Conservation (phyloP, 2,113 vertebrate species). For the Antigone vipio region DNA sequence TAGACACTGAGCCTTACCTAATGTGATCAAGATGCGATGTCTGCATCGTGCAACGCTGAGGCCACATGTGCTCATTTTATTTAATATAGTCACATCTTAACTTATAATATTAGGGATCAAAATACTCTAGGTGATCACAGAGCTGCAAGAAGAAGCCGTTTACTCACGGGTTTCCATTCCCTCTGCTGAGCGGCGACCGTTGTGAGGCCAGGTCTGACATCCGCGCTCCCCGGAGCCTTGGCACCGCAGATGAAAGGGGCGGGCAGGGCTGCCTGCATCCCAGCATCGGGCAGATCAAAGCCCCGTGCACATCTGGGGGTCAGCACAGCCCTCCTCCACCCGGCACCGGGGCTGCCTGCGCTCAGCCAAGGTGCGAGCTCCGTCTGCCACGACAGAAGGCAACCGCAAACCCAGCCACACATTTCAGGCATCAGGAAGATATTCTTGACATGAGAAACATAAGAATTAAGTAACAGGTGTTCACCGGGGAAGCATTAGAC, state of each 20-base stretch:
- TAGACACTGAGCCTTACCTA: background rate
- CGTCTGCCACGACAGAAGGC: rapidly evolving
- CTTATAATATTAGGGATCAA: background rate
- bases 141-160: constrained; percentile 18
- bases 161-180: background rate
- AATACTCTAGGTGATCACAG: background rate
- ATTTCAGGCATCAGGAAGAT: background rate
- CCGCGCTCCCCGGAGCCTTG: background rate
- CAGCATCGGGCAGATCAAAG: background rate
- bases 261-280: background rate
- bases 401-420: background rate
- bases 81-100: background rate
- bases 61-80: background rate
- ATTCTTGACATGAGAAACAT: background rate
- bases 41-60: background rate
- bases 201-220: background rate
- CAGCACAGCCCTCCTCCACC: background rate
- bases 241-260: background rate
- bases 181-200: background rate
- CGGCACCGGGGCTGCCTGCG: background rate
- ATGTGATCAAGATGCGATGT: background rate
- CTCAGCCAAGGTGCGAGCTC: background rate
- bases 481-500: background rate
- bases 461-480: background rate
- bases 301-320: background rate